Conservation (phyloP, 2,113 vertebrate species). For the Saguinus midas region DNA sequence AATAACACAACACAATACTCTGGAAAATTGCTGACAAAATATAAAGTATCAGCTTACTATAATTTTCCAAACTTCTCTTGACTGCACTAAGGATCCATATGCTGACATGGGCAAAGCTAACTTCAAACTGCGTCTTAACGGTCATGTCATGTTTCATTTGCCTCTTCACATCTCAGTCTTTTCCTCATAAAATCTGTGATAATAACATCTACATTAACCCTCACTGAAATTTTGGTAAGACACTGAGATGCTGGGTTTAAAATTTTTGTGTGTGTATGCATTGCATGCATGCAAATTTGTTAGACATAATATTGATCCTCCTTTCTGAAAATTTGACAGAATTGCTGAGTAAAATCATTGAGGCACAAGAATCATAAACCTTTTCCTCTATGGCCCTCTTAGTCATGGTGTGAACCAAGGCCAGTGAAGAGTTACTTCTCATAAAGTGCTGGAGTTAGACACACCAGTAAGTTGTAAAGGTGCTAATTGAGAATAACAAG, state of each 20-base stretch:
- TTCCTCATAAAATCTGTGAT: not conserved
- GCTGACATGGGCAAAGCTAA: constrained; percentile 19
- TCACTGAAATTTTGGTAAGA: not conserved
- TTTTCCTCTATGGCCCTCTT: not conserved
- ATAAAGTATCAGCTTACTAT: not conserved
- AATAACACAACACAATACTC: not conserved
- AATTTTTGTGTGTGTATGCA: too few relatives aligned
- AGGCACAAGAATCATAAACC: not conserved
- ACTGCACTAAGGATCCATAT: not conserved
- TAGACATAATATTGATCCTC: too few relatives aligned
- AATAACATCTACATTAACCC: not conserved
- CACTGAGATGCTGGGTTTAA: not conserved
- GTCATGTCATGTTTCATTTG: not conserved
- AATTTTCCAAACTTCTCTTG: not conserved
- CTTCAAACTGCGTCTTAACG: not conserved
- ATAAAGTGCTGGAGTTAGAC: not conserved
- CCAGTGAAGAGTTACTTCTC: not conserved
- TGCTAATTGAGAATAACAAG: not conserved
- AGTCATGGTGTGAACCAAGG: not conserved
- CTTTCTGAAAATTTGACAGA: not conserved
- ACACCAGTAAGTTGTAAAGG: not conserved
- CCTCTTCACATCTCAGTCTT: not conserved
- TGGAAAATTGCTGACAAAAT: constrained; percentile 41
- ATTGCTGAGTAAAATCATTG: not conserved
- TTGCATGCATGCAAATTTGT: not conserved